Conservation (phyloP, 2,888 invertebrate genomes). For the Adelphocoris suturalis region DNA sequence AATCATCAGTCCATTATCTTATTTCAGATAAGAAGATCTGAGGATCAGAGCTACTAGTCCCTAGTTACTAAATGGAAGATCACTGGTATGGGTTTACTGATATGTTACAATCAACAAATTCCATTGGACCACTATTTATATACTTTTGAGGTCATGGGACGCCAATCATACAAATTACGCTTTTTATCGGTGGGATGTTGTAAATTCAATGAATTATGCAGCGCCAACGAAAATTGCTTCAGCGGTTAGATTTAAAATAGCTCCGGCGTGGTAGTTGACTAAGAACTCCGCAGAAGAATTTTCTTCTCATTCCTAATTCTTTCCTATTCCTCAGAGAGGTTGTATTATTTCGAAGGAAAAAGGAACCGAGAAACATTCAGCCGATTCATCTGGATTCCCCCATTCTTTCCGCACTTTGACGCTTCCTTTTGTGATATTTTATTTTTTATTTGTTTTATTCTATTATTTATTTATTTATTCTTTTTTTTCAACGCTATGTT, state of each 20-base stretch:
- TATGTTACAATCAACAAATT: too few relatives aligned
- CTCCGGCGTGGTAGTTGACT: neutral
- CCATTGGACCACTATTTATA: too few relatives aligned
- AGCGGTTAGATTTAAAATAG: constrained; percentile 33
- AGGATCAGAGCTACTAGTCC: too few relatives aligned
- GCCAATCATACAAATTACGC: neutral
- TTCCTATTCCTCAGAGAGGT: constrained; percentile 12
- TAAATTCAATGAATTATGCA: constrained; percentile 37
- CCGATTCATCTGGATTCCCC: constrained; percentile 45
- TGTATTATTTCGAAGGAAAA: constrained; percentile 9
- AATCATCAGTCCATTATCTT: too few relatives aligned
- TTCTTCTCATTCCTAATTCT: constrained; percentile 14
- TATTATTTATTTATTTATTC: too few relatives aligned
- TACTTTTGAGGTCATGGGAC: neutral
- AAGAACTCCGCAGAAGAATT: constrained; percentile 40
- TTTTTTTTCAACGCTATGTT: neutral
- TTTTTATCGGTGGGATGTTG: neutral
- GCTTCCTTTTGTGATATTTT: constrained; percentile 40
- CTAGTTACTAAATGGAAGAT: too few relatives aligned
- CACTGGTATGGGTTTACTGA: too few relatives aligned
- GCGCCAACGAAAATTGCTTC: constrained; percentile 16
- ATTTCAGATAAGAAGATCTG: too few relatives aligned
- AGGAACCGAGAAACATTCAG: constrained; percentile 18
- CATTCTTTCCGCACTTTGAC: constrained; percentile 38
- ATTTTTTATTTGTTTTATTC: neutral